These are phyloP conservation scores for Orestias chungarensis DNA, from an alignment of 2,797 vertebrate species.

Conservation along the genomic window DNA sequence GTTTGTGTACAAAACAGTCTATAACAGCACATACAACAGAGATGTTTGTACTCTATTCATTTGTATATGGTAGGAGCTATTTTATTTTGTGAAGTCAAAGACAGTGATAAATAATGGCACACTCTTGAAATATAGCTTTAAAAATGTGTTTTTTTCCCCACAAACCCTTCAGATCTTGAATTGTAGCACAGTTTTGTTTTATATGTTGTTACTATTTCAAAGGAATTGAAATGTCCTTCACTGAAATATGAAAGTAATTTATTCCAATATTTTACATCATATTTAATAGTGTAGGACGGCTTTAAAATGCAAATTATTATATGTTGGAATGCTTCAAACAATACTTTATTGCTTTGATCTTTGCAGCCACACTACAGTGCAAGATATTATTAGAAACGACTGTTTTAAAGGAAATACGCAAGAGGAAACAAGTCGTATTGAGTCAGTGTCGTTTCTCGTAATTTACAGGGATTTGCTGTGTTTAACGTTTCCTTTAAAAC, in stretches of 20 bases:
- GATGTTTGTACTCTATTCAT: no score
- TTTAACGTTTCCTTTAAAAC: constrained; percentile 9
- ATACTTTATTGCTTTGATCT: constrained; percentile 47
- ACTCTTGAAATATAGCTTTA: background rate
- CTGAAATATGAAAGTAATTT: constrained; percentile 36
- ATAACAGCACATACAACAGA: no score
- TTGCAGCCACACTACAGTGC: background rate
- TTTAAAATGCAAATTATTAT: constrained; percentile 26
- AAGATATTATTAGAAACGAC: constrained; percentile 21
- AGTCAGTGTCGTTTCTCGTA: constrained; percentile 28
- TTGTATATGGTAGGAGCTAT: no score
- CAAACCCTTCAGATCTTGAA: constrained; percentile 27
- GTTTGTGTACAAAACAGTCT: no score
- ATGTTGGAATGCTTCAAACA: constrained; percentile 33
- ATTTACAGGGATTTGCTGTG: constrained; percentile 8
- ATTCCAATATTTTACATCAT: constrained; percentile 19
- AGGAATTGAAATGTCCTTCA: constrained; percentile 49
- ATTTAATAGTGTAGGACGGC: constrained; percentile 1
- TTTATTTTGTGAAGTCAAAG: background rate
- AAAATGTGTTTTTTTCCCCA: background rate
- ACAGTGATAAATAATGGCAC: background rate
- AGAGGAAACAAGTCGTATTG: constrained; percentile 1
- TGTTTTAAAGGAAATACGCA: constrained; percentile 13
- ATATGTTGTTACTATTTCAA: constrained; percentile 43
- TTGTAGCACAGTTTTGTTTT: constrained; percentile 10